Conservation (phyloP, 2,113 vertebrate genomes). For the Cacatua alba region DNA sequence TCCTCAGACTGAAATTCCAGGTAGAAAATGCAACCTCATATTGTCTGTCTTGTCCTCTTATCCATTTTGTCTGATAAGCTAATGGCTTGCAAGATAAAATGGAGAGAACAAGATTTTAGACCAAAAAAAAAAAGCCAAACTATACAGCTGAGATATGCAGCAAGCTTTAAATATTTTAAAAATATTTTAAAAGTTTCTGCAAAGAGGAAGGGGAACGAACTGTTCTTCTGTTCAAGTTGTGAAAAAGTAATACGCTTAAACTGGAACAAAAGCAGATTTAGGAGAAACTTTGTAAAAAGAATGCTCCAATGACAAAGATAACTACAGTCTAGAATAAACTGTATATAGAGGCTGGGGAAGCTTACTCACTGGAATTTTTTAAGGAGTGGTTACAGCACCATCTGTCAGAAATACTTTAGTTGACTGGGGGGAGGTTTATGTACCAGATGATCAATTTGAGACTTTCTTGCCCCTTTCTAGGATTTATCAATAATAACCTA, state of each 20-base stretch:
- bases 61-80: background rate
- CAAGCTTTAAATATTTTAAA: background rate
- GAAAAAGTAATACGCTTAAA: background rate
- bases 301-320: background rate
- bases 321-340: background rate
- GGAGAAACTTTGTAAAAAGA: background rate
- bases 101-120: background rate
- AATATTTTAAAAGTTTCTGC: background rate
- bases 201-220: background rate
- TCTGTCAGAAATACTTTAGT: background rate
- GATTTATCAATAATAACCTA: background rate
- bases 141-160: background rate
- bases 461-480: background rate
- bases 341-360: background rate
- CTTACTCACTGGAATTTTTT: background rate
- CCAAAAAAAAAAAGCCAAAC: background rate
- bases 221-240: background rate
- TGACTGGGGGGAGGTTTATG: background rate
- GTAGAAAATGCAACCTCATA: background rate
- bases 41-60: background rate
- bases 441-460: background rate
- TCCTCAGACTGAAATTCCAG: background rate
- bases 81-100: background rate
- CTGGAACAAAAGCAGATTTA: slow-evolving; percentile 4
- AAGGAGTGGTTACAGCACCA: background rate